phyloP scores from a whole-genome alignment of 2,888 invertebrate genomes.

The Machimus atricapillus region DNA sequence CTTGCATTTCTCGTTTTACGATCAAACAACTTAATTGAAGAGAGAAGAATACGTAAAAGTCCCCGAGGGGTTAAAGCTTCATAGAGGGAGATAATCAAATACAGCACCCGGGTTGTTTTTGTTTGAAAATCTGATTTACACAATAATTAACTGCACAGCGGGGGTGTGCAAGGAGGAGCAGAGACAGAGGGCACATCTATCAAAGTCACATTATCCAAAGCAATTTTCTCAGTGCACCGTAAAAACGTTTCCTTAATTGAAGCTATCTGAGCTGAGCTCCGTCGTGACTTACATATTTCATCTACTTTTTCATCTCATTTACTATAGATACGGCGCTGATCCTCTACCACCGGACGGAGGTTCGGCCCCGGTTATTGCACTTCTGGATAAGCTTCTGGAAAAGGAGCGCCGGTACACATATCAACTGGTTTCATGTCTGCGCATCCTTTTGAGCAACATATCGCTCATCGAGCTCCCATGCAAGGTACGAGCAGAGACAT shows the following conservation, averaged over 20 bases:
- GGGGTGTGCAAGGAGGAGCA: not conserved
- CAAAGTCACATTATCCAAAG: not conserved
- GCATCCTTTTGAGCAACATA: conserved; percentile 71
- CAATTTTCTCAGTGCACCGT: not conserved
- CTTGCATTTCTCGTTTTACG: not conserved
- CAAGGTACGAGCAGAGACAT: conserved; percentile 52
- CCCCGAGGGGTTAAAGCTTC: not conserved
- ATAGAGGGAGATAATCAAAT: not conserved
- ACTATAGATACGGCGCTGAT: conserved; percentile 71
- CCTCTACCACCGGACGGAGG: conserved; percentile 68
- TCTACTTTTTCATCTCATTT: not conserved
- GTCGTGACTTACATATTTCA: not conserved
- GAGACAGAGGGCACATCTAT: not conserved
- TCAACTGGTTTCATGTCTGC: conserved; percentile 74
- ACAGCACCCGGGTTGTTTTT: not conserved
- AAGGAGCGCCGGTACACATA: conserved; percentile 71
- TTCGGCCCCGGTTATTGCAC: conserved; percentile 69
- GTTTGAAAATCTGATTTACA: not conserved
- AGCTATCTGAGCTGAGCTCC: not conserved
- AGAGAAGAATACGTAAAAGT: not conserved
- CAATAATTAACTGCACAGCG: not conserved
- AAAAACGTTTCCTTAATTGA: not conserved
- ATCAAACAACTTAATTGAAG: not conserved
- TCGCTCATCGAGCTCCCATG: conserved; percentile 67
- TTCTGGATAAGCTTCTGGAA: conserved; percentile 71